Percentiles rank a stretch among this genome's conserved stretches.
These are phyloP conservation scores for Napeogenes inachia DNA, from an alignment of 2,888 invertebrate genomes.

Conservation along the genomic window DNA sequence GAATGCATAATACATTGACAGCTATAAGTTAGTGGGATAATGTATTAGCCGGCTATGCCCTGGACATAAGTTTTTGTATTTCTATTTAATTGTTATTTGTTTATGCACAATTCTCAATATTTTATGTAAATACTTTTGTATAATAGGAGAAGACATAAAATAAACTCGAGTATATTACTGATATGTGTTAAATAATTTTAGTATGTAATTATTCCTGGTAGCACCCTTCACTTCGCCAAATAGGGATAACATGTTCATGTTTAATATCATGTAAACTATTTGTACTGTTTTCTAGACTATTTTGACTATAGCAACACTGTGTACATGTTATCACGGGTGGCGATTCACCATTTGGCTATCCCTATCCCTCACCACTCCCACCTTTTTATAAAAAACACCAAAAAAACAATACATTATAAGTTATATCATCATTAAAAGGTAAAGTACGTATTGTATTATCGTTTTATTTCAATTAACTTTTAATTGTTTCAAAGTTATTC, in stretches of 20 bases:
- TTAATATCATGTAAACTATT: slow-evolving; percentile 17
- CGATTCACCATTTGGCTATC: slow-evolving; percentile 64
- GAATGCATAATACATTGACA: slow-evolving; percentile 75
- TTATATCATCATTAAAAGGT: neutral
- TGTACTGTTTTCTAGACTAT: slow-evolving; percentile 4
- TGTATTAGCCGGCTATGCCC: slow-evolving; percentile 72
- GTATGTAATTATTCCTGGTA: slow-evolving; percentile 78
- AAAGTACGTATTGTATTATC: neutral
- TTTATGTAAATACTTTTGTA: slow-evolving; percentile 79
- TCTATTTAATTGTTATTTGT: slow-evolving; percentile 79
- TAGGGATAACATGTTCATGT: slow-evolving; percentile 75
- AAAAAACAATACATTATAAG: neutral
- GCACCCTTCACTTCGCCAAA: slow-evolving; percentile 76
- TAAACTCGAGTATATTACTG: slow-evolving; percentile 79
- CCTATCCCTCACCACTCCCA: slow-evolving; percentile 49
- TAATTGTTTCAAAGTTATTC: neutral
- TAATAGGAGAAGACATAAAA: slow-evolving; percentile 77
- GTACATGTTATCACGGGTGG: slow-evolving; percentile 70
- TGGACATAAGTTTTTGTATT: slow-evolving; percentile 73
- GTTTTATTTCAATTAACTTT: slow-evolving; percentile 13
- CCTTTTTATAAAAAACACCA: slow-evolving; percentile 11
- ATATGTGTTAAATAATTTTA: slow-evolving; percentile 76
- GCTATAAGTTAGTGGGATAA: slow-evolving; percentile 70
- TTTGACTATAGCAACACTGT: slow-evolving; percentile 32
- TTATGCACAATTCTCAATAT: slow-evolving; percentile 79